These are phyloP conservation scores for Actias luna DNA, from an alignment of 2,888 invertebrate species.

Conservation along the genomic window DNA sequence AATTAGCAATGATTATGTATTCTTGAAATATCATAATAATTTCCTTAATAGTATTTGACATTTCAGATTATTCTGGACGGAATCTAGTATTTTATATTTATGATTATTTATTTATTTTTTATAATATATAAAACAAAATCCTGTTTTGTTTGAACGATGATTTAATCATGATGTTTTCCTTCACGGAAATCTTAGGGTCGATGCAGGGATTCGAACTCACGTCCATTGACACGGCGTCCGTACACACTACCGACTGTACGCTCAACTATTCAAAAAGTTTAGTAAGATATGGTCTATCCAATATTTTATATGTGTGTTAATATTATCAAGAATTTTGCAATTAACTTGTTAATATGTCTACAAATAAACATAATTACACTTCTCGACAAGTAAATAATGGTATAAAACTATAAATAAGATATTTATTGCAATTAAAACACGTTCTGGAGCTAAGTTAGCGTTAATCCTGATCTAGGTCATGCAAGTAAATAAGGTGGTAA, in stretches of 20 bases:
- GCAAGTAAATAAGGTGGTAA: conserved; percentile 1
- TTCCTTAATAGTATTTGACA: not conserved
- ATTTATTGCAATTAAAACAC: not conserved
- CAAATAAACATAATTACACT: not conserved
- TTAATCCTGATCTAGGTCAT: conserved; percentile 5
- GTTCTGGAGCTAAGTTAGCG: conserved; percentile 34
- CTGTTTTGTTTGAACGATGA: not conserved
- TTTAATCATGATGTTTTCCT: no score
- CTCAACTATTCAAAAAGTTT: no score
- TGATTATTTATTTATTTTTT: not conserved
- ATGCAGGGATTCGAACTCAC: no score
- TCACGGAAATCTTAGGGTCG: no score
- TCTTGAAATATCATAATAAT: not conserved
- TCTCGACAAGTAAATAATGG: not conserved
- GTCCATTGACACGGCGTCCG: no score
- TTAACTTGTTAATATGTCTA: not conserved
- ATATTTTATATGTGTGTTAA: no score
- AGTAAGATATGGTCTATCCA: no score
- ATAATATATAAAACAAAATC: not conserved
- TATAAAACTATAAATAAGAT: conserved; percentile 17
- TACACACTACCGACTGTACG: no score
- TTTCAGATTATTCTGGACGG: not conserved
- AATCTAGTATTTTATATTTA: not conserved
- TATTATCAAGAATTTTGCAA: conserved; percentile 10
- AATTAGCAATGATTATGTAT: conserved; percentile 1